Base-by-base conservation (phyloP, 1,140 invertebrate genomes). In the Orussus abietinus region DNA sequence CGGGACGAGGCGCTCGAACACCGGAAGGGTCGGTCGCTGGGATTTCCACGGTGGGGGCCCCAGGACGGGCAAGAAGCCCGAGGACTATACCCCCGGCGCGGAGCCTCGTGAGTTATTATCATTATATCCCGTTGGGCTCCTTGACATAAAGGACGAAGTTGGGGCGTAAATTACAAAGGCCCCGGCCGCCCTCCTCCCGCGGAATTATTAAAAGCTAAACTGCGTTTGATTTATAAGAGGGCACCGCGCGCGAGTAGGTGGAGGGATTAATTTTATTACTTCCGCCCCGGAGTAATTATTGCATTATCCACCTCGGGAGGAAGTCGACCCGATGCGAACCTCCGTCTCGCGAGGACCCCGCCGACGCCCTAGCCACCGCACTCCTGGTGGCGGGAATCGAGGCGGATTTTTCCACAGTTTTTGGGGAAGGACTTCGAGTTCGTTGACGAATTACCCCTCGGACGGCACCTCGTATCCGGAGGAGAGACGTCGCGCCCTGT, bases 151-250 rank as follows among this genome's bases (percentile, higher is more conserved):
- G 50, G 50, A 51, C 50, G 49, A 59, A 62, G 49, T 61, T 61
- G 47, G 50, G 41, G 45, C 57, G 48, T 66, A 66, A 61, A 66
- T 66, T 57, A 64, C 53, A 52, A 47, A 41, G 47, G 45, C 42
- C 44, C 44, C 41, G 42, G 32, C 37, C 35, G n/a, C 42, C 52
- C 37, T 45, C 21, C 44, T 47, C 46, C 51, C 55, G 53, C 42
- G 57, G 42, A 66, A 68, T 68, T 66, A 68, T 70, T 68, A 68
- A 70, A 58, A 67, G 64, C 59, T 64, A 69, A 70, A 70, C 66
- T 66, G 60, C 51, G 46, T 67, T 66, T 68, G 63, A 70, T 70
- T 70, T 64, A 66, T 65, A 63, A 57, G 58, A 62, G 64, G 55
- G 51, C 50, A 59, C 52, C 48, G 42, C 38, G 43, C 44, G 32